Base-by-base conservation (phyloP, 35 echinoderm and acorn worm species). In the Heliocidaris erythrogramma region DNA sequence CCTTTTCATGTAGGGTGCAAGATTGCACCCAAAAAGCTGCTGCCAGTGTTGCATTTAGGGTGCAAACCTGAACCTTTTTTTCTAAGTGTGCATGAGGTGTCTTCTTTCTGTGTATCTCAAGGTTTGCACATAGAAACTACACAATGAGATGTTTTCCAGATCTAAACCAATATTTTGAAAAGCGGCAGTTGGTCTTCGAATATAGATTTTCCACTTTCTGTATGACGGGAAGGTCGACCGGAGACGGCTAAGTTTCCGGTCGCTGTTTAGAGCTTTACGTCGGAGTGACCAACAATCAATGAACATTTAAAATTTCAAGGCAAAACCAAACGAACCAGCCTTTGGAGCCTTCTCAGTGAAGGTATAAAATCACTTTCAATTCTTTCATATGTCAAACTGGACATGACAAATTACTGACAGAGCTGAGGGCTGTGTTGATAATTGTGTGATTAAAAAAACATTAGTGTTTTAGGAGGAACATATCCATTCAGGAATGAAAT, bases 341-440 rank as follows among this genome's bases (percentile, higher is more conserved):
- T 78, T 78, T 78, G 5, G 5, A n/a, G 14, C 52, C 8, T 78
- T 78, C 65, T 78, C 21, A 78, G 65, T 78, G 65, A 78, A n/a
- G 21, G 65, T n/a, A 78, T 78, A 78, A 78, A 78, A 78, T 78
- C 65, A 78, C 65, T 78, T 27, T 78, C n/a, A 78, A 78, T 78
- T 78, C 65, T 78, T 78, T 78, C 65, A 78, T n/a, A n/a, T 78
- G 65, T 78, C 65, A 78, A n/a, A 78, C 65, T n/a, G 65, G 21
- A 27, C 21, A n/a, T 78, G 65, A 78, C 21, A 78, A 78, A 78
- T 78, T 56, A 56, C 13, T 78, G 65, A 78, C 65, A 78, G 65
- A 78, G 18, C 65, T 78, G 65, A 27, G 21, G 65, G 7, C 27
- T 78, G 65, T 78, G 65, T 78, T 78, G 65, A 78, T 78, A 78